phyloP scores from a whole-genome alignment of 2,888 invertebrate species.

The Monoplex corrugatus region DNA sequence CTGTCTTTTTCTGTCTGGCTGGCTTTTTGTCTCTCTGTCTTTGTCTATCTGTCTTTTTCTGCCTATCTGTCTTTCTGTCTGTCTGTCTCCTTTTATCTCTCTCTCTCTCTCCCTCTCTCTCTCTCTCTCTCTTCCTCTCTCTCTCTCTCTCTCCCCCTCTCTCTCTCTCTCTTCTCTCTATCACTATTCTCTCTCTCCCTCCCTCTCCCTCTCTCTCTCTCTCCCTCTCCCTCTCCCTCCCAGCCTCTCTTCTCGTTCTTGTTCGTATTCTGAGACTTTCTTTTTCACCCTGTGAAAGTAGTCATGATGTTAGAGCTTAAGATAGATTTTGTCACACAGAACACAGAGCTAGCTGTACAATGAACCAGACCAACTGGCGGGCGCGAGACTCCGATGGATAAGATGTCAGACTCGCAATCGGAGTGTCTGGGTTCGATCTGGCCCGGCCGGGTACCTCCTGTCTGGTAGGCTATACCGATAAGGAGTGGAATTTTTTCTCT shows the following conservation, averaged over 20 bases:
- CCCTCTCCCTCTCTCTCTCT: neutral
- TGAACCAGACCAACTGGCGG: too few species aligned
- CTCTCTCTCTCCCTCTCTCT: conserved; percentile 5
- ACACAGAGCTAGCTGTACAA: too few species aligned
- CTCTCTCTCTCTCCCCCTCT: conserved; percentile 3
- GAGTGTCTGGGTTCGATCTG: too few species aligned
- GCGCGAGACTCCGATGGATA: too few species aligned
- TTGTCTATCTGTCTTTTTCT: neutral
- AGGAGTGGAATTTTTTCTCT: too few species aligned
- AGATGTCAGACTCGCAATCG: too few species aligned
- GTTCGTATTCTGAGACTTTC: neutral
- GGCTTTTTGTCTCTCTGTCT: neutral
- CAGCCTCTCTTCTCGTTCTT: neutral
- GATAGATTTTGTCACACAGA: too few species aligned
- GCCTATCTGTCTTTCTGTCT: neutral
- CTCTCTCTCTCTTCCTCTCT: conserved; percentile 1
- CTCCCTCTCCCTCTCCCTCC: conserved; percentile 2
- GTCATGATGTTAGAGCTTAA: too few species aligned
- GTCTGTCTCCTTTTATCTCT: neutral
- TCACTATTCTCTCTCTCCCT: neutral
- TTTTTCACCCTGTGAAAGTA: too few species aligned
- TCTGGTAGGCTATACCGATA: too few species aligned
- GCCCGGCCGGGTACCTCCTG: too few species aligned
- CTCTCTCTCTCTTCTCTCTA: neutral
- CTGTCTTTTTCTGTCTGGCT: neutral